Evolutionary conservation across 2,113 vertebrate species (phyloP), one percentile per base, ranked within the genome.

Genomic region (Chionodraco myersi): DNA sequence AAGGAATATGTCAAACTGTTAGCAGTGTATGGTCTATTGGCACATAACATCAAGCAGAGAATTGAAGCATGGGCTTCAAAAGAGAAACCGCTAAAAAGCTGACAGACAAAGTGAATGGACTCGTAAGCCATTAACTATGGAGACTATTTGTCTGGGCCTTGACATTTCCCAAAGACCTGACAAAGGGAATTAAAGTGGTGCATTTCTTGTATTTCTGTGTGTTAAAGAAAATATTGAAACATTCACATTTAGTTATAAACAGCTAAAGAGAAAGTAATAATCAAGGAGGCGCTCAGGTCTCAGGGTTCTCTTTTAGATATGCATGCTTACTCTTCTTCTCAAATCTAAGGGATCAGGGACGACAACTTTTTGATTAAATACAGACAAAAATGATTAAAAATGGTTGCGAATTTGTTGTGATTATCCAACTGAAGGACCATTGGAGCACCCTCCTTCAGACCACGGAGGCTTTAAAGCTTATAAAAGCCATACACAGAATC

Each of bases 1-100:
- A 77, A 71, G 79, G 80, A 77, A 86, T 82, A 90, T 80, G 69
- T 91, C 81, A 92, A 83, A 84, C 85, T 89, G 83, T 85, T 88
- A 77, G 78, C 83, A 74, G 76, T 62, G 69, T 56, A 79, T 83
- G 82, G 71, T 84, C 72, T 87, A 62, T 85, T 90, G 88, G 88
- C 82, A 74, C 74, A 83, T 67, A 84, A 76, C 79, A 70, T 73
- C 79, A 76, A 49, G 54, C 75, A 71, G 75, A 84, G 86, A 84
- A 75, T 65, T 82, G 63, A 86, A 83, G 59, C 70, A 71, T 70
- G 71, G 56, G 60, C 79, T 85, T 90, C 63, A 82, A 88, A 88
- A 79, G 74, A 78, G 44, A 86, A 86, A 79, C 67, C 13, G 6
- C 61, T 77, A 57, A 75, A 84, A 72, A 57, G 36, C 62, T 77